A percentile compares a stretch with the other conserved stretches of the same genome.
Conservation (phyloP, 1,140 invertebrate genomes). For the Leptopilina boulardi region DNA sequence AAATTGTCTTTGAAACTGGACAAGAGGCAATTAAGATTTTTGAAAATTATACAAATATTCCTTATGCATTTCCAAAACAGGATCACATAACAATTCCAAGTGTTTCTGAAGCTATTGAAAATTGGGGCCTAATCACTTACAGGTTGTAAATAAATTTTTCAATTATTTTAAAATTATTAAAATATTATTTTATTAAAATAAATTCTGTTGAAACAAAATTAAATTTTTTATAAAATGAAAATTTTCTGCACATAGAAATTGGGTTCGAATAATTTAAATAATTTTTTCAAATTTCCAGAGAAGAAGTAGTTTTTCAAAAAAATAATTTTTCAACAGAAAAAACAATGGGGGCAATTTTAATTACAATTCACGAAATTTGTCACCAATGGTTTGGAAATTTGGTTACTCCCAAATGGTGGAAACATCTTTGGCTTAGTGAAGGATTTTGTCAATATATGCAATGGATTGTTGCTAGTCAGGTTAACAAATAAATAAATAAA, state of each 20-base stretch:
- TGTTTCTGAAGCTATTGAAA: neutral
- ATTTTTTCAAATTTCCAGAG: conserved; percentile 68
- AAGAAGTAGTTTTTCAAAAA: conserved; percentile 78
- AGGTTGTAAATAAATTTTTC: neutral
- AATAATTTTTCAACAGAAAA: conserved; percentile 44
- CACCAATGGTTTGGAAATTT: conserved; percentile 81
- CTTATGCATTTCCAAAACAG: neutral
- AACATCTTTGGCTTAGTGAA: conserved; percentile 81
- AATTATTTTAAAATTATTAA: no score
- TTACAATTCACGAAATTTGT: conserved; percentile 80
- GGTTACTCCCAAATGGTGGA: conserved; percentile 78
- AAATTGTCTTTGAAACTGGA: neutral
- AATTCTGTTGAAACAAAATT: no score
- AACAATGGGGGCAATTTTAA: conserved; percentile 72
- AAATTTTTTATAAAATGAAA: no score
- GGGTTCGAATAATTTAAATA: no score
- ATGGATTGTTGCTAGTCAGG: conserved; percentile 44
- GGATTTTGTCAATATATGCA: conserved; percentile 78
- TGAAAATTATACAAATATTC: neutral
- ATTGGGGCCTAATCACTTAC: neutral
- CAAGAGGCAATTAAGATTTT: neutral
- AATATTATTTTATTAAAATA: no score
- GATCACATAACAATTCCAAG: neutral
- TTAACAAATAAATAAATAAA: neutral
- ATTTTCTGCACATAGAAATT: no score